Evolutionary conservation across 2,797 vertebrate genomes (phyloP).

Genomic region (Sebastes diploproa): DNA sequence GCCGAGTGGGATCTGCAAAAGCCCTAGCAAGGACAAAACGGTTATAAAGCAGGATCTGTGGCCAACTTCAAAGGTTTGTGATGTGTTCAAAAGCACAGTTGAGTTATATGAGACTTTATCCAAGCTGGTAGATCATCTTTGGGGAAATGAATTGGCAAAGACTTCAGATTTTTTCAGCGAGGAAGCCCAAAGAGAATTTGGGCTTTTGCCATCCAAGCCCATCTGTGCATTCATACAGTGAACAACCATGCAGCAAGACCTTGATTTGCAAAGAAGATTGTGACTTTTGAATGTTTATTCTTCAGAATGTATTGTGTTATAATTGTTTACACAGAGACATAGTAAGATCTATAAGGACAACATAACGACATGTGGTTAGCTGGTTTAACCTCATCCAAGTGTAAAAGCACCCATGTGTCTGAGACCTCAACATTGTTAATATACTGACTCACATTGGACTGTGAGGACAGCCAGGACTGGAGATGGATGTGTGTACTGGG

Average conservation of each 20-base stretch:
- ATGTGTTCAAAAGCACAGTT: conserved; percentile 16
- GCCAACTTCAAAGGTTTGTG: conserved; percentile 6
- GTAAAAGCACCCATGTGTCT: background rate
- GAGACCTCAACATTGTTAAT: background rate
- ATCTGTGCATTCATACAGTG: conserved; percentile 1
- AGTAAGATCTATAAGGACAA: background rate
- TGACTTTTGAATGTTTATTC: conserved; percentile 14
- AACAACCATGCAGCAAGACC: background rate
- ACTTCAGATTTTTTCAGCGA: conserved; percentile 5
- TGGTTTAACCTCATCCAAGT: conserved; percentile 33
- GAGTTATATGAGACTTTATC: conserved; percentile 26
- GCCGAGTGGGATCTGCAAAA: background rate
- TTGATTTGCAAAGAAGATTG: background rate
- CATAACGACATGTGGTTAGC: conserved; percentile 21
- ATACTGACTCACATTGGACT: background rate
- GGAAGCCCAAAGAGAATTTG: conserved; percentile 14
- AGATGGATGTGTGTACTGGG: background rate
- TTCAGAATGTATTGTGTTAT: conserved; percentile 13
- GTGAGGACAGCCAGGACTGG: background rate
- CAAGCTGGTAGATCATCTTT: conserved; percentile 22
- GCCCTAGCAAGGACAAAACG: background rate
- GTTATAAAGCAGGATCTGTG: background rate
- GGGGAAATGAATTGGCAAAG: conserved; percentile 50
- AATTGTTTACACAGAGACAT: conserved; percentile 11
- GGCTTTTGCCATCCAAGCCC: background rate